A percentile compares a stretch with the other conserved stretches of the same genome.
Evolutionary conservation across 1,140 invertebrate genomes (phyloP).

Genomic region (Spodoptera litura): DNA sequence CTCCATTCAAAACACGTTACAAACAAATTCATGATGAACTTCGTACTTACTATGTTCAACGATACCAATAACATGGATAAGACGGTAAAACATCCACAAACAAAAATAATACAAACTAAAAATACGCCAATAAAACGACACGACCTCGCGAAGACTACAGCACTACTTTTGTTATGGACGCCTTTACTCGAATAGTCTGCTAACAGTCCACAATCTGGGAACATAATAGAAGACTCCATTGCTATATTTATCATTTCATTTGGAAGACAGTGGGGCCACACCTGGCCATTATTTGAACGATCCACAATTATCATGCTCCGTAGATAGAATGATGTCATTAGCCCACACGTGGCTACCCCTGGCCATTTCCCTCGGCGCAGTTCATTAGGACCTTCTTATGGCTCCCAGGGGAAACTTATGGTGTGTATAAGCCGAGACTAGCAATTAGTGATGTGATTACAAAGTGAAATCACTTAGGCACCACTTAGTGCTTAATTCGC

Average conservation of each 20-base stretch:
- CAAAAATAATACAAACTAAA: too few relatives aligned
- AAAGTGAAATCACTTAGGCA: background rate
- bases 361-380: constrained; percentile 3
- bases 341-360: background rate
- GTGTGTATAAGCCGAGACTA: background rate
- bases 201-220: too few relatives aligned
- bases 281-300: constrained; percentile 6
- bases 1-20: too few relatives aligned
- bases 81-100: too few relatives aligned
- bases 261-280: background rate
- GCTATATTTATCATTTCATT: background rate
- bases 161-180: too few relatives aligned
- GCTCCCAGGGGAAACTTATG: background rate
- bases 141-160: too few relatives aligned
- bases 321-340: constrained; percentile 23
- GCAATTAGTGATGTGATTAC: constrained; percentile 18
- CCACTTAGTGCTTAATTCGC: background rate
- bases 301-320: constrained; percentile 27
- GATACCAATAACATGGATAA: too few relatives aligned
- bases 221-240: background rate
- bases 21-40: too few relatives aligned
- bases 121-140: too few relatives aligned
- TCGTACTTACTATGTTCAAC: too few relatives aligned
- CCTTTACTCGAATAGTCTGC: too few relatives aligned
- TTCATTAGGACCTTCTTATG: constrained; percentile 28